Evolutionary conservation across 1,140 invertebrate species (phyloP), one percentile per base, ranked within the genome.

Genomic region (Ips typographus): DNA sequence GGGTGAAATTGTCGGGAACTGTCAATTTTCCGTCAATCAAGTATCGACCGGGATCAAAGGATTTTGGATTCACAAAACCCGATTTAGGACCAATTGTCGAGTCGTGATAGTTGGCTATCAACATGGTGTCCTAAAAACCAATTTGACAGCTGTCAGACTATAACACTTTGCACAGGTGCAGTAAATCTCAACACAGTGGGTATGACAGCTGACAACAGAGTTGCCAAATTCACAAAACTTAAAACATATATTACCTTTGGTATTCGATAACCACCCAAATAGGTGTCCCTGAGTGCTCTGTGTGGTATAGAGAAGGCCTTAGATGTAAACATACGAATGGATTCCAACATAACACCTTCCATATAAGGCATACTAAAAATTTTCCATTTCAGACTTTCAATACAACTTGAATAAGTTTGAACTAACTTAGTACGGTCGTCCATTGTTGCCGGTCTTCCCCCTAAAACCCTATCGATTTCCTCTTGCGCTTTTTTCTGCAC

Each of bases 381-480:
- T 22, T 36, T 49, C 2, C 39, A 49, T 49, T 62, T 36, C 3
- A 51, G 8, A 22, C 22, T 22, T 22, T 22, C 7, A 41, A 59
- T 8, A 42, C 37, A 59, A 7, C 4, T 55, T 55, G 4, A 55
- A 59, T 40, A 59, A 59, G 43, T 40, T 7, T 7, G 7, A 58
- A 81, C 83, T 84, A 82, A 91, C 90, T 85, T 87, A 3, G 85
- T 76, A 68, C 90, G 85, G 78, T 94, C 92, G 51, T 86, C 85
- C 37, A 93, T 79, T 38, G 83, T 83, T 1, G 91, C 91, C 49
- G 86, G 78, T 71, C 89, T 80, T 41, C 90, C 83, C 0, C 90
- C 90, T 42, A 95, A 83, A 0, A 94, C 85, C 68, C 80, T 77
- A 76, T 95, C 93, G 65, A 96, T 90, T 84, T 96, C 94, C 61